phyloP scores from a whole-genome alignment of 2,797 vertebrate genomes.

The Sus cebifrons region DNA sequence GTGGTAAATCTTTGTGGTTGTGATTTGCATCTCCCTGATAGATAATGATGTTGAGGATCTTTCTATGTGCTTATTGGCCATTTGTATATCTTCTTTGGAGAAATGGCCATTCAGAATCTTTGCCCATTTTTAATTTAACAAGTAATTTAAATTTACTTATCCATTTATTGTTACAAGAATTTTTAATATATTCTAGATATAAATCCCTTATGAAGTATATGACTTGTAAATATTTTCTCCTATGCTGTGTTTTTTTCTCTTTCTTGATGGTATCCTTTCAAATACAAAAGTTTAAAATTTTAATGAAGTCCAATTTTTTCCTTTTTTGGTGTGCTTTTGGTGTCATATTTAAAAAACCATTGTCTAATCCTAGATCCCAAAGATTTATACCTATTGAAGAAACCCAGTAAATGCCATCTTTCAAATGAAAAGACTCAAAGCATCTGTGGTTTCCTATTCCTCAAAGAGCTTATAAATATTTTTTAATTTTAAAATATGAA shows the following conservation, averaged over 20 bases:
- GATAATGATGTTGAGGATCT: background rate
- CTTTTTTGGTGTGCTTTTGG: background rate
- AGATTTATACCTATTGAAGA: background rate
- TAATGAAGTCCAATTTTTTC: background rate
- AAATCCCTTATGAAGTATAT: background rate
- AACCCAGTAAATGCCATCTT: background rate
- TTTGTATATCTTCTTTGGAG: background rate
- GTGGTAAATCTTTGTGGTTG: background rate
- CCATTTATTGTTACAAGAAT: background rate
- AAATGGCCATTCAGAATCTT: background rate
- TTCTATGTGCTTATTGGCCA: background rate
- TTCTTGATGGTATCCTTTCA: background rate
- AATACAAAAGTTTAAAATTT: constrained; percentile 40
- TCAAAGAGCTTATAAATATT: background rate
- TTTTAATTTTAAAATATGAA: background rate
- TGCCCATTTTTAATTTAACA: background rate
- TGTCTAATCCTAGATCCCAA: background rate
- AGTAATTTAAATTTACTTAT: background rate
- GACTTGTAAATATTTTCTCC: constrained; percentile 32
- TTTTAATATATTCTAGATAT: background rate
- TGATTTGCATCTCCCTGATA: background rate
- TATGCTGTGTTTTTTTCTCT: background rate
- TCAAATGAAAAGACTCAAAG: background rate
- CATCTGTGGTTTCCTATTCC: background rate
- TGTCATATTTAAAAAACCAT: constrained; percentile 15